Evolutionary conservation across 2,888 invertebrate genomes (phyloP), one percentile per base, ranked within the genome.

Genomic region (Cheilosia pagana): DNA sequence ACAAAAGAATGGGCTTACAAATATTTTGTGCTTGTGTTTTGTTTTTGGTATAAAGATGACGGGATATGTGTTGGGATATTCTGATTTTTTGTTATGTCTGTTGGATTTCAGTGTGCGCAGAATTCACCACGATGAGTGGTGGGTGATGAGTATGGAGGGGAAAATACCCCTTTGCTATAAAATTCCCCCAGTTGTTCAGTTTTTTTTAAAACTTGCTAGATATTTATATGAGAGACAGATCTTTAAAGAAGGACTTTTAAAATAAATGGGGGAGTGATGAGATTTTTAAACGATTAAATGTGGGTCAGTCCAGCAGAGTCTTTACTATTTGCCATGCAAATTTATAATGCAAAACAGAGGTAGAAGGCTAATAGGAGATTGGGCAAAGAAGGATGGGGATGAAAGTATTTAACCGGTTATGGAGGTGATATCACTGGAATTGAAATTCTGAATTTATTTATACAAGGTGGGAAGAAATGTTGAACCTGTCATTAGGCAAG

Each of bases 151-250:
- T 21, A 14, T 1, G n/a, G 23, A 43, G 28, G 31, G 53, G 35
- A 8, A 12, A 19, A 1, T 45, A 23, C 78, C 74, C 83, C 78
- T 70, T 31, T 83, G 63, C 83, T 63, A 83, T 83, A 83, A 83
- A 39, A 31, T 23, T 74, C 41, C 60, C 55, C 48, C 23, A 55
- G 28, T 31, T 25, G 16, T 63, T 52, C n/a, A 53, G 31, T n/a
- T 8, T 5, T n/a, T n/a, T n/a, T n/a, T n/a, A n/a, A n/a, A n/a
- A n/a, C n/a, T n/a, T n/a, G n/a, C n/a, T n/a, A n/a, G n/a, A n/a
- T n/a, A n/a, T n/a, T n/a, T n/a, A n/a, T 48, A 50, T 48, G 35
- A 25, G 43, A 45, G 45, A 43, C 52, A 25, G 28, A 28, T 52
- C 25, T 75, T 57, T 28, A 65, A 55, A 2, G 23, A 48, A 35